phyloP scores from a whole-genome alignment of 2,888 invertebrate species.

The Mythimna impura region DNA sequence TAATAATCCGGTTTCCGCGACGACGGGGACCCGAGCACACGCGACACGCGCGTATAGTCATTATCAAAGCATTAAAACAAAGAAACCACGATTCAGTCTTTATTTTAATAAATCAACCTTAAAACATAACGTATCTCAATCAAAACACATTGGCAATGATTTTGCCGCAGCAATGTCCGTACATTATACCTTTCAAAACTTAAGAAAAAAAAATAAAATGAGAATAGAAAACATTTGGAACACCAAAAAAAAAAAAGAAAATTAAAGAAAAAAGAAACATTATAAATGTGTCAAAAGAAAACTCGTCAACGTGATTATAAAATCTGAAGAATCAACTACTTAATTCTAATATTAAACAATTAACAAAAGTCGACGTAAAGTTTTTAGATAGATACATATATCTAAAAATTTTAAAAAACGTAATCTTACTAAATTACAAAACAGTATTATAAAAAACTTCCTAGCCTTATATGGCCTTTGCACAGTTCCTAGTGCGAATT shows the following conservation, averaged over 20 bases:
- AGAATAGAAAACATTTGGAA: background rate
- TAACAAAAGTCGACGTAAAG: constrained; percentile 1
- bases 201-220: background rate
- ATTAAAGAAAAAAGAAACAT: constrained; percentile 13
- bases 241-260: background rate
- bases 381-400: background rate
- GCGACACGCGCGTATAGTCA: too few species aligned
- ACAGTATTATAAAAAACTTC: too few species aligned
- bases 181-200: background rate
- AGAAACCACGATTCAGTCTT: constrained; percentile 20
- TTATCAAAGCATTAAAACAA: constrained; percentile 15
- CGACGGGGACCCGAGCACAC: too few species aligned
- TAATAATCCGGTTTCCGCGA: too few species aligned
- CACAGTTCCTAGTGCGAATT: too few species aligned
- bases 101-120: constrained; percentile 66
- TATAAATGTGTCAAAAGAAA: constrained; percentile 30
- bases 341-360: constrained; percentile 1
- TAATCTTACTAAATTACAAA: background rate
- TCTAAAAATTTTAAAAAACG: background rate
- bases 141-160: constrained; percentile 54
- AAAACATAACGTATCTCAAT: constrained; percentile 53
- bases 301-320: constrained; percentile 48
- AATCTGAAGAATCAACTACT: constrained; percentile 53
- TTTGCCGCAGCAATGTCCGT: constrained; percentile 35
- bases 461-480: too few species aligned